phyloP scores from a whole-genome alignment of 37 sponge, comb jelly and placozoan genomes.

The Diacarnus erythraeanus region DNA sequence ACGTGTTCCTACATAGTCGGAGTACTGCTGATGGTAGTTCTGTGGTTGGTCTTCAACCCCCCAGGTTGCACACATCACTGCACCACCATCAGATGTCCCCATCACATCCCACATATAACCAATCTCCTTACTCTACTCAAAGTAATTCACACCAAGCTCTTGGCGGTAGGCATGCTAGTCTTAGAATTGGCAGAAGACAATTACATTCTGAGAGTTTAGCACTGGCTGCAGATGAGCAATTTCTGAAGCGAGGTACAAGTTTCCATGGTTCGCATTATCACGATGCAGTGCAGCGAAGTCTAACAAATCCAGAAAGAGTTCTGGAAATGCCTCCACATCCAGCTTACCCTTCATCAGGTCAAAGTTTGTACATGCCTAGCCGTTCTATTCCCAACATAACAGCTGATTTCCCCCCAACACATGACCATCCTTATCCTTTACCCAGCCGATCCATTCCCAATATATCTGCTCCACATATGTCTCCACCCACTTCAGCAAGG shows the following conservation, averaged over 20 bases:
- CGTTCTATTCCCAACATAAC: slow-evolving; percentile 36
- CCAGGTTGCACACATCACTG: neutral
- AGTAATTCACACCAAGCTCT: neutral
- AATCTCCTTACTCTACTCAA: neutral
- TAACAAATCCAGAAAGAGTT: neutral
- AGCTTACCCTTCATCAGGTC: neutral
- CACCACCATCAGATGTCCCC: slow-evolving; percentile 9
- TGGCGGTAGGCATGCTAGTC: slow-evolving; percentile 28
- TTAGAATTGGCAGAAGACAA: slow-evolving; percentile 10
- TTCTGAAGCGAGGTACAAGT: neutral
- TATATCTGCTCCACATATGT: neutral
- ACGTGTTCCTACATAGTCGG: slow-evolving; percentile 10
- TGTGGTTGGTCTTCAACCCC: neutral
- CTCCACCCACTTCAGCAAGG: neutral
- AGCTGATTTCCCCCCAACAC: neutral
- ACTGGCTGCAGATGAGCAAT: neutral
- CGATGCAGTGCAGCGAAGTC: neutral
- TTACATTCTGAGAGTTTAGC: neutral
- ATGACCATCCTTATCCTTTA: neutral
- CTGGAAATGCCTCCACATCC: neutral
- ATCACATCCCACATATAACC: neutral
- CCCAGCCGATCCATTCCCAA: neutral
- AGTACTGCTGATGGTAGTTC: neutral
- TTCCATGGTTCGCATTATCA: slow-evolving; percentile 19
- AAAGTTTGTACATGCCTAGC: slow-evolving; percentile 11